Evolutionary conservation across 2,888 invertebrate species (phyloP).

Genomic region (Frankliniella fusca): DNA sequence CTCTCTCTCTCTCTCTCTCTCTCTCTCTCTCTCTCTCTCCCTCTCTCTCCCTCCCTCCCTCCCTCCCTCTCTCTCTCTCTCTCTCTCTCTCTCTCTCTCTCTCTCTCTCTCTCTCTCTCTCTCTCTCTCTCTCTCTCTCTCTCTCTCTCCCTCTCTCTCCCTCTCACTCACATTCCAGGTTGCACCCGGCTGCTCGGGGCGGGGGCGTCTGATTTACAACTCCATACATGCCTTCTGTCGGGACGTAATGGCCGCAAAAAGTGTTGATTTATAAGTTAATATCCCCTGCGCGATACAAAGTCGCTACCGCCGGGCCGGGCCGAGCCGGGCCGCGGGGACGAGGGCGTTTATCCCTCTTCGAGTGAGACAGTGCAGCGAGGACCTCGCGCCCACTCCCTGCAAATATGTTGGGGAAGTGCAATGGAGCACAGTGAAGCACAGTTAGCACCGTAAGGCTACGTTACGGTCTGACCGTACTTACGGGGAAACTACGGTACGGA

Average conservation of each 20-base stretch:
- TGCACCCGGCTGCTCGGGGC: not conserved
- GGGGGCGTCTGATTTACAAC: constrained; percentile 16
- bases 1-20: no score
- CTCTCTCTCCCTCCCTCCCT: no score
- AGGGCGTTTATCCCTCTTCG: not conserved
- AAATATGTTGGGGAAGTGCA: no score
- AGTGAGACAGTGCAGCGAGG: not conserved
- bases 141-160: not conserved
- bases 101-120: not conserved
- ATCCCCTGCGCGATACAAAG: constrained; percentile 16
- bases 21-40: no score
- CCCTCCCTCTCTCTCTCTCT: no score
- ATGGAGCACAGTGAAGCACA: no score
- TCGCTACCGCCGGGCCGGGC: not conserved
- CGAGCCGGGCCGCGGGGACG: not conserved
- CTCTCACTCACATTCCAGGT: not conserved
- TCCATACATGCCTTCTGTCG: constrained; percentile 11
- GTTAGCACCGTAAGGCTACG: no score
- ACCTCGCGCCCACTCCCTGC: no score
- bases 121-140: not conserved
- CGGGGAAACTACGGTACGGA: no score
- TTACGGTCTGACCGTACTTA: no score
- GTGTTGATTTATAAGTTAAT: constrained; percentile 27
- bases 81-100: not conserved
- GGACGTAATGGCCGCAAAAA: constrained; percentile 10